These are phyloP conservation scores for Amaurobius ferox DNA, from an alignment of 2,888 invertebrate genomes.

Conservation along the genomic window DNA sequence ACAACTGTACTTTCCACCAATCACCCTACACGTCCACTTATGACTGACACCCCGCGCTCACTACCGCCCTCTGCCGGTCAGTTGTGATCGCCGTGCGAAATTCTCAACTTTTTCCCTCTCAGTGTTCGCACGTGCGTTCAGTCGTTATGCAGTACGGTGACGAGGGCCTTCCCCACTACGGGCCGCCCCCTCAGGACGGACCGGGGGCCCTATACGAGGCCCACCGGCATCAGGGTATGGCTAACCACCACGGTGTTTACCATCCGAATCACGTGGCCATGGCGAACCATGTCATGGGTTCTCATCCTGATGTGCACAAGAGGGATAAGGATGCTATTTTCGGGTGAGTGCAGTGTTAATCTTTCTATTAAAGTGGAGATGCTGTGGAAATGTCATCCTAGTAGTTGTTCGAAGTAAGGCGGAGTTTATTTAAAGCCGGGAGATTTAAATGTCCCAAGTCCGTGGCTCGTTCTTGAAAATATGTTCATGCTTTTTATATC, in stretches of 20 bases:
- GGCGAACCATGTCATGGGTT: constrained; percentile 79
- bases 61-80: constrained; percentile 53
- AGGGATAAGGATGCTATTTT: constrained; percentile 99
- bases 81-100: background rate
- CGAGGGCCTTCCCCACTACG: constrained; percentile 93
- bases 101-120: background rate
- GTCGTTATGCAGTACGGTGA: constrained; percentile 85
- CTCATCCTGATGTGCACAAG: constrained; percentile 93
- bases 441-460: too few species aligned
- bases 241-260: constrained; percentile 81
- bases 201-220: constrained; percentile 83
- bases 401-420: too few species aligned
- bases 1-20: constrained; percentile 1
- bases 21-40: background rate
- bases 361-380: too few species aligned
- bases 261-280: constrained; percentile 85
- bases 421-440: too few species aligned
- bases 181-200: constrained; percentile 85
- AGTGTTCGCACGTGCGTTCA: constrained; percentile 14
- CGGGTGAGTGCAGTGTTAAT: constrained; percentile 87
- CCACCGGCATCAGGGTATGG: constrained; percentile 82
- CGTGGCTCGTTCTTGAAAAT: too few species aligned
- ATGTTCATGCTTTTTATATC: too few species aligned
- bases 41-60: background rate
- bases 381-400: too few species aligned